Evolutionary conservation across 2,888 invertebrate genomes (phyloP).

Genomic region (Limnephilus auricula): DNA sequence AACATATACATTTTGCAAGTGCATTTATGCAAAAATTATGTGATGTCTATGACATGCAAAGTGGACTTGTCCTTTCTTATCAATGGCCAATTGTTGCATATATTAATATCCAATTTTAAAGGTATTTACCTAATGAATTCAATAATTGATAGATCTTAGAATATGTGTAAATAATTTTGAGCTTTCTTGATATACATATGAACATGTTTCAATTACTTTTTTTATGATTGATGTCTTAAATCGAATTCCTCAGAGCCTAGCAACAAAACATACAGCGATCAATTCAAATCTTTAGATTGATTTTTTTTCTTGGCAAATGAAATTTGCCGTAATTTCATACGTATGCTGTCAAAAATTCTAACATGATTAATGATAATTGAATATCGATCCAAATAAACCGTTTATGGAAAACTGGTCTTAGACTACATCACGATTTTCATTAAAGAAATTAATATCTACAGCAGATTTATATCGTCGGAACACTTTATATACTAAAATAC

Average conservation of each 20-base stretch:
- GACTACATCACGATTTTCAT: background rate
- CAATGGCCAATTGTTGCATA: background rate
- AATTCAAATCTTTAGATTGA: background rate
- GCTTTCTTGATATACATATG: too few species aligned
- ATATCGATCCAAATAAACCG: background rate
- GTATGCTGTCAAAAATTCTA: background rate
- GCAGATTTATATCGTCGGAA: background rate
- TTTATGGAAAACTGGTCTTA: background rate
- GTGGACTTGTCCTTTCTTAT: background rate
- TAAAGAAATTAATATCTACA: background rate
- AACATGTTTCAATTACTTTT: too few species aligned
- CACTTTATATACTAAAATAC: background rate
- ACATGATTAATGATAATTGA: conserved; percentile 11
- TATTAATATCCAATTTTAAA: background rate
- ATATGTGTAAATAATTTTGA: too few species aligned
- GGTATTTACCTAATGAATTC: background rate
- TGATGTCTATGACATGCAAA: background rate
- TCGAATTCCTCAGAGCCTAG: background rate
- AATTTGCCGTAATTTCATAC: background rate
- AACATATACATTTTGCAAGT: too few species aligned
- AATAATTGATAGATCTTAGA: background rate
- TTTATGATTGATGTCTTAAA: background rate
- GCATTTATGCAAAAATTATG: too few species aligned
- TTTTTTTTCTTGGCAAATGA: background rate
- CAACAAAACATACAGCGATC: background rate